A percentile compares a stretch with the other conserved stretches of the same genome.
Evolutionary conservation across 2,113 vertebrate genomes (phyloP).

Genomic region (Lichenostomus cassidix): DNA sequence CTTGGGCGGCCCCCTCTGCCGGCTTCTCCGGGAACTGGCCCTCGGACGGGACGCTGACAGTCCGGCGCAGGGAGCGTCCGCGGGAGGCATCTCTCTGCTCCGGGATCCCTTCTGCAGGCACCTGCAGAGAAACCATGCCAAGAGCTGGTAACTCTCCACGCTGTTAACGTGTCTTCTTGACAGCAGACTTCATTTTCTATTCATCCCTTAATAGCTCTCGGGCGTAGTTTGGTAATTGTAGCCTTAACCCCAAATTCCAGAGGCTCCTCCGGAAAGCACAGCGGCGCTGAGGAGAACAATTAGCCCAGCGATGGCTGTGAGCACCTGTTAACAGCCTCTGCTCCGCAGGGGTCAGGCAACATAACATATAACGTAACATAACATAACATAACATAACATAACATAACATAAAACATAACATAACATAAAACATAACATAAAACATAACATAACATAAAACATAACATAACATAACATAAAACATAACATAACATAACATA

Average conservation of each 20-base stretch:
- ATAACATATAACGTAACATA: too few relatives aligned
- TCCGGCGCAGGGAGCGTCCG: constrained; percentile 86
- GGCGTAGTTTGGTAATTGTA: accelerated
- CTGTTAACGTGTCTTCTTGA: accelerated
- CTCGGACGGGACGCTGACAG: constrained; percentile 94
- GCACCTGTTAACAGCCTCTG: not conserved
- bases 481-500: not conserved
- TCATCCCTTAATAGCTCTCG: not conserved
- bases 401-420: too few relatives aligned
- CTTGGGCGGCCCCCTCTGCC: constrained; percentile 82
- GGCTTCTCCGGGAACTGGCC: constrained; percentile 92
- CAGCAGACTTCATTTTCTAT: not conserved
- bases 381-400: too few relatives aligned
- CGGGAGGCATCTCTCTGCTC: constrained; percentile 80
- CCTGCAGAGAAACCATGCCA: constrained; percentile 55
- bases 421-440: too few relatives aligned
- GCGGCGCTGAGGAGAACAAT: not conserved
- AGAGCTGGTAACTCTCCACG: not conserved
- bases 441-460: too few relatives aligned
- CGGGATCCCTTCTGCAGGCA: constrained; percentile 72
- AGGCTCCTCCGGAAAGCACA: not conserved
- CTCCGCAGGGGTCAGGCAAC: not conserved
- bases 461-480: too few relatives aligned
- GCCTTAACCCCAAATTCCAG: accelerated
- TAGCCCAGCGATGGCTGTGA: not conserved